Evolutionary conservation across 2,113 vertebrate species (phyloP).

Genomic region (Speoplatyrhinus poulsoni): DNA sequence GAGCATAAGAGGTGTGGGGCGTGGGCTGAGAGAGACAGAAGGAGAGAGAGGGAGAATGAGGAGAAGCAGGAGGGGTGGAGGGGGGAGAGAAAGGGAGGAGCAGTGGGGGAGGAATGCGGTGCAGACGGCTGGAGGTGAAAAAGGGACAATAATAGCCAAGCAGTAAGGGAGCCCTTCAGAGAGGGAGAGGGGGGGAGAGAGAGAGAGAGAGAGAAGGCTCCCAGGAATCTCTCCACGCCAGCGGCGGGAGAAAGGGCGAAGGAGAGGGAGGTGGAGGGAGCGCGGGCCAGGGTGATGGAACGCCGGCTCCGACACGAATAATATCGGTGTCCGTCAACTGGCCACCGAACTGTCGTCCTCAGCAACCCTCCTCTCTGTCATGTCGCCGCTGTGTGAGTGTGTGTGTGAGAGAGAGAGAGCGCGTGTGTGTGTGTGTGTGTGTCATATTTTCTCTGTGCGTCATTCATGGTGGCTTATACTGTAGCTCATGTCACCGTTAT

Average conservation of each 20-base stretch:
- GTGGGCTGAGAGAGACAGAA: no score
- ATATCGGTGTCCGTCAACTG: slow-evolving; percentile 63
- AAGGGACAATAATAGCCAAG: no score
- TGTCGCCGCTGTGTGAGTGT: slow-evolving; percentile 7
- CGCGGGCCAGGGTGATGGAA: slow-evolving; percentile 52
- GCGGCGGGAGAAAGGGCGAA: slow-evolving; percentile 49
- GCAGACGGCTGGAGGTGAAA: no score
- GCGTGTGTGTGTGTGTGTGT: background rate
- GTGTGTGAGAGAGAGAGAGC: background rate
- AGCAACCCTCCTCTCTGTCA: slow-evolving; percentile 39
- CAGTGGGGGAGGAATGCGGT: slow-evolving; percentile 36
- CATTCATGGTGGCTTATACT: background rate
- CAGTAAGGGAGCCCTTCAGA: background rate
- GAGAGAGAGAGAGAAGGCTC: background rate
- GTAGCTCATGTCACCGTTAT: background rate
- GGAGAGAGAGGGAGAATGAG: background rate
- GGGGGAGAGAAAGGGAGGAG: slow-evolving; percentile 14
- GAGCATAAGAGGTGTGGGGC: no score
- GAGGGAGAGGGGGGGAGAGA: slow-evolving; percentile 6
- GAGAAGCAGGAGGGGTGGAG: slow-evolving; percentile 1
- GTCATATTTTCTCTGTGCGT: no score
- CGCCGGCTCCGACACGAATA: slow-evolving; percentile 52
- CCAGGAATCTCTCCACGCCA: slow-evolving; percentile 39
- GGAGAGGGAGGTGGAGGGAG: slow-evolving; percentile 33
- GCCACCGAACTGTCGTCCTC: slow-evolving; percentile 40